Base-by-base conservation (phyloP, 2,113 vertebrate genomes). In the Apistogramma diplotaenia region DNA sequence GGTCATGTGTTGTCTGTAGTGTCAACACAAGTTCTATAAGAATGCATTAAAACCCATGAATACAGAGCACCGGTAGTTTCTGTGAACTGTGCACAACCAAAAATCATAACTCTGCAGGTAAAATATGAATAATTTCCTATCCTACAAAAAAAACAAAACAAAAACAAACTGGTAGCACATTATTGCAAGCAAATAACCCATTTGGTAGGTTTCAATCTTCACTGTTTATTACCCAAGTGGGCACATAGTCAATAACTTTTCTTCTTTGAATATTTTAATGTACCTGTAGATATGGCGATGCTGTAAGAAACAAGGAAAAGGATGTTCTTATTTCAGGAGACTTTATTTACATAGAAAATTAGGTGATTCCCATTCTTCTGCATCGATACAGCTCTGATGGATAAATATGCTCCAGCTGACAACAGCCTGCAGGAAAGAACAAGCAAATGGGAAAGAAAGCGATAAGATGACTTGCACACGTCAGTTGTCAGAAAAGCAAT, bases 271-370 rank as follows among this genome's bases (percentile, higher is more conserved):
- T 6, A n/a, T n/a, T n/a, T n/a, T n/a, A 49, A 51, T 13, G 15
- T 0, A 0, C 65, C 49, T 13, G 12, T 27, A 51, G 27, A 46
- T 31, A 11, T 73, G 15, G 7, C 27, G 25, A 53, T 13, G 25
- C 3, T 56, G 51, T 3, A 79, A 79, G 7, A 43, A 74, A 51
- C 3, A 55, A 31, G 5, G 84, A 16, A 0, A 65, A 40, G 12
- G 43, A 40, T 5, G 8, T 55, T 78, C 35, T 82, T 71, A 77
- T 92, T 91, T 90, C 23, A 90, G 78, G 83, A 55, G 79, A 82
- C 83, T 96, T 96, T 96, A 96, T 96, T 95, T 95, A 95, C 95
- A 95, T 94, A 94, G 79, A 93, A 57, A 89, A 89, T 89, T 90
- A 93, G 65, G 78, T 73, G 87, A 91, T 87, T 92, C 56, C 91